Evolutionary conservation across 2,888 invertebrate genomes (phyloP).

Genomic region (Tribolium freemani): DNA sequence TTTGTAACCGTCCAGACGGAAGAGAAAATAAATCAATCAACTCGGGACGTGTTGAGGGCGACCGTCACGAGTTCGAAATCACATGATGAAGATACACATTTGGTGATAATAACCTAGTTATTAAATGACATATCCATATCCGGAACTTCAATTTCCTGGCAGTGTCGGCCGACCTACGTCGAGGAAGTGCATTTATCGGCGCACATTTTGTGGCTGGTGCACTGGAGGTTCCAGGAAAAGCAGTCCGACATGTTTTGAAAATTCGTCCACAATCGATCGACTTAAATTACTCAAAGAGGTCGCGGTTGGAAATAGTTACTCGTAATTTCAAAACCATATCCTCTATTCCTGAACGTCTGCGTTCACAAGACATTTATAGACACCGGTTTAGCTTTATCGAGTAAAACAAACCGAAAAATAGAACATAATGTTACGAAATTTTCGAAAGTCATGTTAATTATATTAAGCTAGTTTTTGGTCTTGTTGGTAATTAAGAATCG

Average conservation of each 20-base stretch:
- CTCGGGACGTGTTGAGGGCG: not conserved
- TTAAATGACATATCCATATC: conserved; percentile 45
- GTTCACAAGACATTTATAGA: not conserved
- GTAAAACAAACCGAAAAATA: too few species aligned
- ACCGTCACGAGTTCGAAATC: not conserved
- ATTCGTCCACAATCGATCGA: conserved; percentile 14
- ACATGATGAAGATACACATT: conserved; percentile 1
- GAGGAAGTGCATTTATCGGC: conserved; percentile 23
- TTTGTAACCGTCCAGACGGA: not conserved
- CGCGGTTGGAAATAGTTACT: conserved; percentile 12
- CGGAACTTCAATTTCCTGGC: conserved; percentile 47
- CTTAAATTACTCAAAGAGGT: conserved; percentile 32
- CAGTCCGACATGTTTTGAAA: conserved; percentile 7
- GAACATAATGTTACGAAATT: too few species aligned
- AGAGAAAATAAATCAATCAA: conserved; percentile 16
- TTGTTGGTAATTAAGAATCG: not conserved
- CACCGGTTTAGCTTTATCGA: too few species aligned
- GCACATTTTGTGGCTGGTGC: conserved; percentile 14
- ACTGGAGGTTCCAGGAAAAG: conserved; percentile 12
- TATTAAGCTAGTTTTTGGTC: not conserved
- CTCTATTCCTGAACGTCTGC: conserved; percentile 11
- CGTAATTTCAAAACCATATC: conserved; percentile 16
- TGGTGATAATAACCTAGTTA: conserved; percentile 26
- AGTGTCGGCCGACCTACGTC: conserved; percentile 24
- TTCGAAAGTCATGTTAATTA: too few species aligned